Evolutionary conservation across 1,140 invertebrate species (phyloP), one percentile per base, ranked within the genome.

Genomic region (Heliconius melpomene): DNA sequence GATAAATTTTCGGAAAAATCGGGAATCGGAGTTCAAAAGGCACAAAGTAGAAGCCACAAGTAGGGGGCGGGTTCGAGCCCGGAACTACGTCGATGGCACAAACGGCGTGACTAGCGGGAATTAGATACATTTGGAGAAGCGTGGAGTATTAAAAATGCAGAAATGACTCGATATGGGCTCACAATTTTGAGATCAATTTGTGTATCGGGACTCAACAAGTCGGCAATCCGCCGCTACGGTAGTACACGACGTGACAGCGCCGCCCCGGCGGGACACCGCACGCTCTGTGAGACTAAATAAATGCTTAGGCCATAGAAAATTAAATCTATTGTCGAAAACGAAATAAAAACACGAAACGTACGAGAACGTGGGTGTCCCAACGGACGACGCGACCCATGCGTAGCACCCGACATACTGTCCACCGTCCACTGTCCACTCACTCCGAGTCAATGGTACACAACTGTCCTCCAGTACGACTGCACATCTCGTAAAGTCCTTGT

Each of bases 161-260:
- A 73, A 73, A 57, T 74, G 79, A 80, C 79, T 80, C 40, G 71
- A 54, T 87, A 71, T 79, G 88, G 79, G 87, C 88, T 91, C 86
- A 87, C 83, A 87, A 89, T 89, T 90, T 91, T 92, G 92, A 93
- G 92, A 92, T 92, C 91, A 93, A 84, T 76, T 82, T 13, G n/a
- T 85, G 82, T 82, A 80, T 83, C 83, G 83, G 85, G 81, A 79
- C 78, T 86, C 81, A 79, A 60, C 60, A 72, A 77, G 23, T 26
- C 32, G 76, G 40, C 70, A 72, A 72, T 72, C 60, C 60, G 75
- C 71, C 66, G 32, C 23, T 36, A 16, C 40, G 72, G 79, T 80
- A 71, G 77, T 78, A 81, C 73, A 79, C 72, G 57, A 77, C 75
- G 78, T 81, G 79, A 82, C 80, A 82, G 81, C 82, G 83, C 77